Percentiles rank a stretch among this genome's conserved stretches.
These are phyloP conservation scores for Calliscelio sp. DNA, from an alignment of 2,888 invertebrate genomes.

Conservation along the genomic window DNA sequence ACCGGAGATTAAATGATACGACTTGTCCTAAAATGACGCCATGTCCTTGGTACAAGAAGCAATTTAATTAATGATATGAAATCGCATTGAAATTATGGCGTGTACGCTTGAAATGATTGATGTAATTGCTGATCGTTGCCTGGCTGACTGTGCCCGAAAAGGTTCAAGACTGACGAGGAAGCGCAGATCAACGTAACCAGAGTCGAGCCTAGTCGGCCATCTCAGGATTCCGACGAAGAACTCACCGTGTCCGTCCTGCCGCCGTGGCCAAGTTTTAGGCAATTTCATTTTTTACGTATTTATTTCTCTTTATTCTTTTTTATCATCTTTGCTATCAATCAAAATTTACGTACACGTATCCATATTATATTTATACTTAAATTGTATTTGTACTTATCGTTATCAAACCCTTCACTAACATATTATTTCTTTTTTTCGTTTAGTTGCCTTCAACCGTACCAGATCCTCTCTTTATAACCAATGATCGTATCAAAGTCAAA, in stretches of 20 bases:
- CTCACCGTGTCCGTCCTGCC: constrained; percentile 86
- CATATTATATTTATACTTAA: constrained; percentile 64
- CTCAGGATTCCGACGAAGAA: constrained; percentile 86
- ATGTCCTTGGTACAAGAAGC: constrained; percentile 41
- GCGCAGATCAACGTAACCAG: constrained; percentile 83
- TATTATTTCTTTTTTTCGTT: too few species aligned
- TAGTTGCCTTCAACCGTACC: too few species aligned
- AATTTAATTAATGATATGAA: constrained; percentile 60
- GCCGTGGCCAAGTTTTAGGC: constrained; percentile 86
- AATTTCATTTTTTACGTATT: constrained; percentile 86
- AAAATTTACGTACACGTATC: constrained; percentile 78
- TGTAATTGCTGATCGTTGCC: constrained; percentile 85
- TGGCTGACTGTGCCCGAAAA: constrained; percentile 84
- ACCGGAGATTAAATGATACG: constrained; percentile 8
- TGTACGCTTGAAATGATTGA: constrained; percentile 76
- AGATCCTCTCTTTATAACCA: too few species aligned
- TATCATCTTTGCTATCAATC: constrained; percentile 76
- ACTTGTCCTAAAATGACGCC: constrained; percentile 44
- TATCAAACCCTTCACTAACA: not conserved
- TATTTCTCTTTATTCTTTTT: constrained; percentile 84
- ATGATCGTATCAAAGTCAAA: too few species aligned
- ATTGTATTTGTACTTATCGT: constrained; percentile 71
- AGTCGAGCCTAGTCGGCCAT: constrained; percentile 80
- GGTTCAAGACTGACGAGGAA: constrained; percentile 86
- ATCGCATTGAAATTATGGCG: constrained; percentile 67